Evolutionary conservation across 2,113 vertebrate genomes (phyloP).

Genomic region (Phrynosoma platyrhinos): DNA sequence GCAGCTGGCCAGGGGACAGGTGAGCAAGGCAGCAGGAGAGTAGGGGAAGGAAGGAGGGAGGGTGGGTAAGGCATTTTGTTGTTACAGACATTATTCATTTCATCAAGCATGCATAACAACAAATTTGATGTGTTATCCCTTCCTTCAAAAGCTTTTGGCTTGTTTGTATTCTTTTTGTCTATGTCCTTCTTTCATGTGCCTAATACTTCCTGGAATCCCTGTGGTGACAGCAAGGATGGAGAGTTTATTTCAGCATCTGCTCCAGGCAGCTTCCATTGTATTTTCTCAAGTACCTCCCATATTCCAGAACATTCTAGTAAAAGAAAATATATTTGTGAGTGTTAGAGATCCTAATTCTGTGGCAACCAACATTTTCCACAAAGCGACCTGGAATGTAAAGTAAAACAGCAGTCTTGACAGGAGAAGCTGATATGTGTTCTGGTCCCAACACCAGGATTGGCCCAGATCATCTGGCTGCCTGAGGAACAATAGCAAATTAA

Average conservation of each 20-base stretch:
- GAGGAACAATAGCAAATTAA: too few species aligned
- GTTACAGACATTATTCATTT: neutral
- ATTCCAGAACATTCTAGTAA: neutral
- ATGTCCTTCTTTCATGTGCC: too few species aligned
- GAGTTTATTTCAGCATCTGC: too few species aligned
- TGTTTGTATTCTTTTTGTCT: neutral
- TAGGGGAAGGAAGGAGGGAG: too few species aligned
- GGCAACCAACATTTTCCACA: neutral
- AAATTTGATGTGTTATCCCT: neutral
- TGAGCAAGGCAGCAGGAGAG: too few species aligned
- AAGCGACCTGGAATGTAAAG: neutral
- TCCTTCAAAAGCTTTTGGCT: neutral
- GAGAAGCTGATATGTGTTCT: neutral
- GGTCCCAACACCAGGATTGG: neutral
- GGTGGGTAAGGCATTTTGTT: neutral
- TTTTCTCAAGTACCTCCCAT: neutral
- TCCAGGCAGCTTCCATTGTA: neutral
- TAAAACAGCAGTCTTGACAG: neutral
- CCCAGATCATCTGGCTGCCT: too few species aligned
- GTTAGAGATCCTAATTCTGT: neutral
- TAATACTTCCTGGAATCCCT: neutral
- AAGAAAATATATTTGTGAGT: neutral
- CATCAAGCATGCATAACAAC: neutral
- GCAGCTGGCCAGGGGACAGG: too few species aligned
- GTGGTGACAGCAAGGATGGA: too few species aligned